Evolutionary conservation across 2,888 invertebrate genomes (phyloP), one percentile per base, ranked within the genome.

Genomic region (Spisula solida): DNA sequence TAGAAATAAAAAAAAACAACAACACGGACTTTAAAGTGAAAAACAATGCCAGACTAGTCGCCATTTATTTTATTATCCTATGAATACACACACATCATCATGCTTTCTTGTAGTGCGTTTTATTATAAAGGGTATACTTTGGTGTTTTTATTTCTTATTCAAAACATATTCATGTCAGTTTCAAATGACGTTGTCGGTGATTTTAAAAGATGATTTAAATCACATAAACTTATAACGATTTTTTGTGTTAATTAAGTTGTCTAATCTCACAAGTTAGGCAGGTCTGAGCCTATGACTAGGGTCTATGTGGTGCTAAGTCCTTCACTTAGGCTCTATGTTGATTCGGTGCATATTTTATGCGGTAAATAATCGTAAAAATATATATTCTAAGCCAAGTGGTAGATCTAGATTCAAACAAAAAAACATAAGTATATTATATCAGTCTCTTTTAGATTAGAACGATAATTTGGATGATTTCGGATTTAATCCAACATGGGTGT

Each of bases 401-500:
- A 66, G 60, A 66, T 66, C 60, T 10, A 25, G 60, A 66, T 25
- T 66, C 60, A 66, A 66, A 66, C n/a, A 60, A 66, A 66, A 66
- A n/a, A 25, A 10, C 10, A 25, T 25, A 66, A 2, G 25, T 25
- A 25, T 25, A 25, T 66, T 66, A 66, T n/a, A 66, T 66, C 60
- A 25, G 60, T 66, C 60, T 25, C 60, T 25, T 56, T 56, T 25
- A 66, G 60, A 66, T 66, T 66, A n/a, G 12, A 25, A 25, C 25
- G 60, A 66, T 66, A 66, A 66, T 66, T 66, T 25, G 60, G 60
- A 25, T 66, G 60, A 66, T 66, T 66, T 25, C 60, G 60, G 60
- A 66, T 66, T 66, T 66, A n/a, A 66, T 66, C 60, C 60, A 25
- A 66, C n/a, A 66, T 25, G 60, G 60, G 60, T 66, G 60, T 66